Base-by-base conservation (phyloP, 1,140 invertebrate species). In the Diabrotica undecimpunctata region DNA sequence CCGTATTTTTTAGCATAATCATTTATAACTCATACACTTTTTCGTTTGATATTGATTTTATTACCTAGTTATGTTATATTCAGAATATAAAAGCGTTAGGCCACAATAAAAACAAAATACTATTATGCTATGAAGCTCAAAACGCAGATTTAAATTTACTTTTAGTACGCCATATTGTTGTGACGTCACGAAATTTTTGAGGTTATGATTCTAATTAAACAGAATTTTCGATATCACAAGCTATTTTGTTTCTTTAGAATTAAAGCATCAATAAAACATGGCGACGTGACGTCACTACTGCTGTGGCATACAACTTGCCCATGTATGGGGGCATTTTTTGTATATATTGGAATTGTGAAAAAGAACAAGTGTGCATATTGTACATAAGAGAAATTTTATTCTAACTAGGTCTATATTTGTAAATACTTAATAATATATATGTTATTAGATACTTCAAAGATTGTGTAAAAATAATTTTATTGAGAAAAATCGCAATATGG, bases 361-460 rank as follows among this genome's bases (percentile, higher is more conserved):
- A 73, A 66, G 70, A 65, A 65, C 10, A 51, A 35, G 61, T 76
- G 75, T 76, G 75, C 66, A 77, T 74, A 75, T 64, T 78, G 77
- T 78, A 77, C 39, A 78, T 76, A 78, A 77, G 75, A 79, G 75
- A 71, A 67, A 70, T 65, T 63, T 37, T 64, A 65, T 75, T 74
- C 70, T 74, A 72, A 76, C 69, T 76, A 75, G 70, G 68, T 66
- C 67, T 72, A 74, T 75, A 74, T 77, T 75, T 79, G 73, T 78
- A 77, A 54, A 76, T 74, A 78, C 68, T 70, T 72, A 65, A 71
- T 72, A 65, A 71, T 72, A 70, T 70, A 73, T 73, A 75, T 73
- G 71, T 74, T 74, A 71, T 69, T 74, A 74, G 67, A 77, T 74
- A 73, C 74, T 75, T 78, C 74, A 76, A 75, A 73, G 72, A 64